Evolutionary conservation across 2,113 vertebrate species (phyloP).

Genomic region (Talpa occidentalis): DNA sequence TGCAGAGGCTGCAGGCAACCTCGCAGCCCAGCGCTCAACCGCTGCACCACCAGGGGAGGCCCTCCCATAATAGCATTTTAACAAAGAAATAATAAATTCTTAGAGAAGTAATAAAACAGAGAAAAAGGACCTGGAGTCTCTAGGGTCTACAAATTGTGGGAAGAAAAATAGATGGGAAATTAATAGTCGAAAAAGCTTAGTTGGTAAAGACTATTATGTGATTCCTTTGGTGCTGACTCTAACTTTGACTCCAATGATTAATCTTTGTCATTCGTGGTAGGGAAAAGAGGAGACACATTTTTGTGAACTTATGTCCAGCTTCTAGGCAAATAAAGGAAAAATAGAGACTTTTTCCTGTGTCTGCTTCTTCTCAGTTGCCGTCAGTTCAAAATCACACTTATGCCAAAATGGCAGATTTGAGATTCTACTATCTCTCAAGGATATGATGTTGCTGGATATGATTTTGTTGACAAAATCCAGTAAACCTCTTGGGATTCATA

Average conservation of each 20-base stretch:
- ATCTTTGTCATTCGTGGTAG: background rate
- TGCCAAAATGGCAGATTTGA: background rate
- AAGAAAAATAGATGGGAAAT: background rate
- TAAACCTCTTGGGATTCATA: background rate
- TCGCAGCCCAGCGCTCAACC: no score
- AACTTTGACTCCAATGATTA: background rate
- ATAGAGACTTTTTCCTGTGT: background rate
- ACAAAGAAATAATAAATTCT: background rate
- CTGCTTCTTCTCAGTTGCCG: background rate
- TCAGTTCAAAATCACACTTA: background rate
- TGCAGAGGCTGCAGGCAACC: no score
- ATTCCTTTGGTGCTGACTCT: background rate
- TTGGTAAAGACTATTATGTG: background rate
- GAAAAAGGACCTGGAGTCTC: background rate
- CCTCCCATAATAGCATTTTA: background rate
- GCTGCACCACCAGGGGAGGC: no score
- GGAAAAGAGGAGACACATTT: background rate
- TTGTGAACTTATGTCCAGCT: background rate
- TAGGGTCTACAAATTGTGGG: background rate
- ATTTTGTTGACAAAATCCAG: background rate
- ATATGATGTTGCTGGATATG: background rate
- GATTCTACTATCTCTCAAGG: background rate
- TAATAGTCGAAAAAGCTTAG: background rate
- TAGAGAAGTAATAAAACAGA: background rate
- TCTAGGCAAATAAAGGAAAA: background rate